phyloP scores from a whole-genome alignment of 2,113 vertebrate species.

The Chionis minor region DNA sequence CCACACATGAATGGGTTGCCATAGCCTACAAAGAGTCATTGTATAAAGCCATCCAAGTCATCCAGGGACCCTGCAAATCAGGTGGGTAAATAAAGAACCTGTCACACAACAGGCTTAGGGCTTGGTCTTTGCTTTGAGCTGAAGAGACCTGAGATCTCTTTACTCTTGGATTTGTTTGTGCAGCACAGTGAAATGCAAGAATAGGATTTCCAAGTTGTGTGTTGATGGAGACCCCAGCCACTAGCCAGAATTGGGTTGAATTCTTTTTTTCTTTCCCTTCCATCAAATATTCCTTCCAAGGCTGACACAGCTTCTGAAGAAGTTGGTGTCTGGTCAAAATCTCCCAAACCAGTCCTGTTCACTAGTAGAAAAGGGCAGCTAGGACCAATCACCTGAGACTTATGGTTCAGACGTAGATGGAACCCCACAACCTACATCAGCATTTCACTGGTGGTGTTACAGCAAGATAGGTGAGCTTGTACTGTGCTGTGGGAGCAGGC shows the following conservation, averaged over 20 bases:
- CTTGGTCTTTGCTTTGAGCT: not conserved
- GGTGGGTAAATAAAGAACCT: not conserved
- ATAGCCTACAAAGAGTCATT: not conserved
- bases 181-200: not conserved
- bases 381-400: not conserved
- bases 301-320: not conserved
- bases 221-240: not conserved
- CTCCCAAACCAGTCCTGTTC: not conserved
- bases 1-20: not conserved
- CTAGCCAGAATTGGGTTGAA: not conserved
- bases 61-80: not conserved
- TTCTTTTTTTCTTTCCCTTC: not conserved
- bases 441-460: not conserved
- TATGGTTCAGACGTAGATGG: not conserved
- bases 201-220: not conserved
- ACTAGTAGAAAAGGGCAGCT: not conserved
- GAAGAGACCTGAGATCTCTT: not conserved
- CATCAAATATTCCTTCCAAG: not conserved
- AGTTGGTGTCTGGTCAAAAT: not conserved
- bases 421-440: not conserved
- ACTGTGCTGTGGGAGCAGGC: accelerated
- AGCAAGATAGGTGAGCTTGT: not conserved
- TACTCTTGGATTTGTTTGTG: not conserved
- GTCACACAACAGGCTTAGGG: not conserved
- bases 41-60: not conserved